Evolutionary conservation across 2,888 invertebrate species (phyloP).

Genomic region (Spilarctia lutea): DNA sequence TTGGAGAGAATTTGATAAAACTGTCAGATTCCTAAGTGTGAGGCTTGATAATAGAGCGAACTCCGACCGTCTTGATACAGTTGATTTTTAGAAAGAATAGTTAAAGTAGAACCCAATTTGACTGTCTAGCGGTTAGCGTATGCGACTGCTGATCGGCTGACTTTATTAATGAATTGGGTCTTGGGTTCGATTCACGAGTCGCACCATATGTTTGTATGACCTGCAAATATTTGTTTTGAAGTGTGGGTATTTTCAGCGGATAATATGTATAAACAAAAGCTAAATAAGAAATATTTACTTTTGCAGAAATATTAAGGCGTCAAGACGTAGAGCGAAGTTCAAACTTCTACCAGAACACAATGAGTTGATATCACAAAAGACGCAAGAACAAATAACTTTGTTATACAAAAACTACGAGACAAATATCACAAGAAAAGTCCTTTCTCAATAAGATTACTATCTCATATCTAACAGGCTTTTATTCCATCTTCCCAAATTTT

Average conservation of each 20-base stretch:
- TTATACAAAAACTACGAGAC: conserved; percentile 21
- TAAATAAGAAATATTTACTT: neutral
- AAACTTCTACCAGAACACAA: neutral
- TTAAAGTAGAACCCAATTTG: neutral
- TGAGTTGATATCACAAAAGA: conserved; percentile 1
- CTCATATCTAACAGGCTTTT: conserved; percentile 17
- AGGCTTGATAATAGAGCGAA: neutral
- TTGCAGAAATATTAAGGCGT: neutral
- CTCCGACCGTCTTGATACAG: no score
- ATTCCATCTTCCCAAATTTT: conserved; percentile 29
- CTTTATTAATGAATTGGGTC: no score
- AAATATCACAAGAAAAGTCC: conserved; percentile 27
- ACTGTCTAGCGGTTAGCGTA: no score
- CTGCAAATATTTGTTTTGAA: no score
- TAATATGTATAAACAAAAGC: neutral
- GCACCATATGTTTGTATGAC: no score
- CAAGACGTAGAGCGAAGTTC: neutral
- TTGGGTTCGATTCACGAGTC: no score
- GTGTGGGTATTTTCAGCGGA: no score
- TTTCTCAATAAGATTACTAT: conserved; percentile 38
- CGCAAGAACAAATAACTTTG: conserved; percentile 7
- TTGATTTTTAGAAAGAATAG: neutral
- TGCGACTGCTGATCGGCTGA: no score
- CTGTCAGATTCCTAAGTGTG: neutral
- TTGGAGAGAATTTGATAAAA: neutral